Conservation (phyloP, 2,888 invertebrate species). For the Clusia tigrina region DNA sequence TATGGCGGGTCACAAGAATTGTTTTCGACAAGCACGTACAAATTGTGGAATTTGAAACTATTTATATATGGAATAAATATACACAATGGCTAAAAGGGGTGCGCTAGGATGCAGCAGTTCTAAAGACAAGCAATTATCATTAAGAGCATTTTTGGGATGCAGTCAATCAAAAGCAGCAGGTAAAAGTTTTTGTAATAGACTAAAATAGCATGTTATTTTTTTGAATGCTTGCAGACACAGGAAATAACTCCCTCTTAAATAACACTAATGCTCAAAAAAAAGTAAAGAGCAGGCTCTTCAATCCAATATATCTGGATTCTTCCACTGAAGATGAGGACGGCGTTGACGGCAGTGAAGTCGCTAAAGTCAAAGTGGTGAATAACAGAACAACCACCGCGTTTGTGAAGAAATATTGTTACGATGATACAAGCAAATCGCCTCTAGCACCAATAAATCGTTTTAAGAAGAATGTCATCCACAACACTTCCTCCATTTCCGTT, state of each 20-base stretch:
- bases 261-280: too few relatives aligned
- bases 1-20: too few relatives aligned
- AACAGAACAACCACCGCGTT: constrained; percentile 29
- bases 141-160: constrained; percentile 50
- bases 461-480: constrained; percentile 14
- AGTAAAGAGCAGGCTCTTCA: too few relatives aligned
- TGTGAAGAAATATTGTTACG: constrained; percentile 46
- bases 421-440: constrained; percentile 45
- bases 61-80: too few relatives aligned
- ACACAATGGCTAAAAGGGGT: too few relatives aligned
- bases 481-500: background rate
- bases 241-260: background rate
- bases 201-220: background rate
- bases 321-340: constrained; percentile 49
- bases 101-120: too few relatives aligned
- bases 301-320: constrained; percentile 57
- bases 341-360: constrained; percentile 20
- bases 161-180: constrained; percentile 30
- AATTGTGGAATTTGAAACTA: too few relatives aligned
- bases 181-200: constrained; percentile 22
- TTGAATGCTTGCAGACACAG: too few relatives aligned
- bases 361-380: constrained; percentile 11
- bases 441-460: constrained; percentile 37
- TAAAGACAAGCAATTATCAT: constrained; percentile 47
- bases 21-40: too few relatives aligned